These are phyloP conservation scores for Forbesichthys agassizii DNA, from an alignment of 2,113 vertebrate species.

Conservation along the genomic window DNA sequence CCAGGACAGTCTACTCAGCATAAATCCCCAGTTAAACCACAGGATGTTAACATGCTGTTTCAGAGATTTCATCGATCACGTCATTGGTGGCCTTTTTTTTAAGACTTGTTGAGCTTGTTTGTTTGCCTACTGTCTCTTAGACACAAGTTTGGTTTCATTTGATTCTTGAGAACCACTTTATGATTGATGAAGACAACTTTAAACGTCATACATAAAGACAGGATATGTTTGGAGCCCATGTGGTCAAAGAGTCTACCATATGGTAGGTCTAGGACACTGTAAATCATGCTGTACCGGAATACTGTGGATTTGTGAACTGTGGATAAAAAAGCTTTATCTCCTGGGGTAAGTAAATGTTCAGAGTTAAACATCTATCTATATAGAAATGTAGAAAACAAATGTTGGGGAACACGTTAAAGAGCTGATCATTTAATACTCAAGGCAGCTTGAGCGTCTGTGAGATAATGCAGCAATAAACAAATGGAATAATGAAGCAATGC, in stretches of 20 bases:
- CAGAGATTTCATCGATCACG: slow-evolving; percentile 1
- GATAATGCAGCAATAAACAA: slow-evolving; percentile 60
- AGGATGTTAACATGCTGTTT: slow-evolving; percentile 5
- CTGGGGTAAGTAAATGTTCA: background rate
- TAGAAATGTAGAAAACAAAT: slow-evolving; percentile 6
- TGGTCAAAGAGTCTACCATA: slow-evolving; percentile 36
- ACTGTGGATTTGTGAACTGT: slow-evolving; percentile 1
- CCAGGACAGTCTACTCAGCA: slow-evolving; percentile 29
- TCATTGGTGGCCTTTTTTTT: slow-evolving; percentile 12
- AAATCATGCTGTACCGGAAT: slow-evolving; percentile 26
- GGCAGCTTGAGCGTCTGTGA: slow-evolving; percentile 25
- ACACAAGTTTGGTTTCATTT: slow-evolving; percentile 36
- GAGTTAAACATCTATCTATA: slow-evolving; percentile 8
- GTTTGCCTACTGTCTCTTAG: slow-evolving; percentile 11
- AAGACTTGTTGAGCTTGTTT: slow-evolving; percentile 47
- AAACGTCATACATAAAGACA: slow-evolving; percentile 27
- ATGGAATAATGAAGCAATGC: slow-evolving; percentile 64
- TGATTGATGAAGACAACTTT: slow-evolving; percentile 51
- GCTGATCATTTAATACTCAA: background rate
- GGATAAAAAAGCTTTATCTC: slow-evolving; percentile 8
- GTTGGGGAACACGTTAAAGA: too few species aligned
- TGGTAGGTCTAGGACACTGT: slow-evolving; percentile 24
- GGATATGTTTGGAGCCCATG: slow-evolving; percentile 36
- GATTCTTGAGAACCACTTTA: slow-evolving; percentile 24
- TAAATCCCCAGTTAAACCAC: slow-evolving; percentile 26